These are phyloP conservation scores for Petrolisthes cinctipes DNA, from an alignment of 2,888 invertebrate species.

Conservation along the genomic window DNA sequence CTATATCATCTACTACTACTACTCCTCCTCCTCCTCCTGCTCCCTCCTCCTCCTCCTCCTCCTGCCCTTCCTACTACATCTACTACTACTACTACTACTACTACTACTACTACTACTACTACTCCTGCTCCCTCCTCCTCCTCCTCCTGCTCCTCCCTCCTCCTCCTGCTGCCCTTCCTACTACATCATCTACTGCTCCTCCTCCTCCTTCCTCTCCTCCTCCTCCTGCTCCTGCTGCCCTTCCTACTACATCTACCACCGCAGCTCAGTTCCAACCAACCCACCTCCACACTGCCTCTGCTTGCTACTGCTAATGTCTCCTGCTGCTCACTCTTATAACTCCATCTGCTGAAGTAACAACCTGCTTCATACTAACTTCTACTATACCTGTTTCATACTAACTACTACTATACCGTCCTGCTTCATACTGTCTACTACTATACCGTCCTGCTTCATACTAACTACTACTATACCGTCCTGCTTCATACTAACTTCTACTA, in stretches of 20 bases:
- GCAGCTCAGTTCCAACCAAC: too few species aligned
- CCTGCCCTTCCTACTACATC: background rate
- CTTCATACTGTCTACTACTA: too few species aligned
- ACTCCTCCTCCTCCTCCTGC: background rate
- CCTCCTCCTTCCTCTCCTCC: background rate
- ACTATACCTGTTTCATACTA: too few species aligned
- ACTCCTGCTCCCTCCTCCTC: background rate
- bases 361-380: too few species aligned
- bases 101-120: background rate
- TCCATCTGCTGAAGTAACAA: too few species aligned
- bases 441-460: too few species aligned
- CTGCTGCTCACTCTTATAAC: too few species aligned
- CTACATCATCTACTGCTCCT: background rate
- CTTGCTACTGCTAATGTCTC: background rate
- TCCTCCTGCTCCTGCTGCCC: background rate
- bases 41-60: background rate
- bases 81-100: background rate
- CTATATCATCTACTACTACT: background rate
- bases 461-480: too few species aligned
- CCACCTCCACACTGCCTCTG: background rate
- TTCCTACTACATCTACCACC: constrained; percentile 5
- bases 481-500: too few species aligned
- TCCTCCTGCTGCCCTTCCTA: background rate
- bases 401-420: too few species aligned
- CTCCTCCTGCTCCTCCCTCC: background rate